Evolutionary conservation across 2,797 vertebrate genomes (phyloP), one percentile per base, ranked within the genome.

Genomic region (Gambusia yucatana): DNA sequence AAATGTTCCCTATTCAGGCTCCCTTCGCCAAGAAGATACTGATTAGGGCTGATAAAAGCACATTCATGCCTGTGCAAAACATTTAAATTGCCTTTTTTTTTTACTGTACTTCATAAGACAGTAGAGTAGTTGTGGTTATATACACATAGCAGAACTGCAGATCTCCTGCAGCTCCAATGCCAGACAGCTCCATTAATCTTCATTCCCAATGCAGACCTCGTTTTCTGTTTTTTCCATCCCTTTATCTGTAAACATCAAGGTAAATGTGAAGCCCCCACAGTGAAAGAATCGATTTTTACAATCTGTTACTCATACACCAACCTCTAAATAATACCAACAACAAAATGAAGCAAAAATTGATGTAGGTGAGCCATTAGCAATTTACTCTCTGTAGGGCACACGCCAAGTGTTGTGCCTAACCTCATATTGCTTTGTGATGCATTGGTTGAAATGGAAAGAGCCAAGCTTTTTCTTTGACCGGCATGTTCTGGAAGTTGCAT

Each of bases 171-270:
- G 84, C 83, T 84, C 76, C 30, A 50, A 59, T 7, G 16, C 10
- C 81, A 80, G 83, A 84, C 76, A 77, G 75, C 76, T 87, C 82
- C 77, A 90, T 93, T 92, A 79, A 79, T 92, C 92, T 92, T 88
- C 81, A 89, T 89, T 91, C 75, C 47, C 22, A 75, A 77, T 87
- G 84, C 84, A 87, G 84, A 88, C 77, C 85, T 57, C 50, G 70
- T 78, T 75, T 77, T 77, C 69, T 71, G n/a, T 90, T 85, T 85
- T 48, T 79, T 81, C 76, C 77, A 81, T 71, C 69, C 80, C 70
- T 85, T 89, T 86, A 89, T 93, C 90, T 84, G 84, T 88, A 90
- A 89, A 91, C 88, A 90, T 88, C 89, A 86, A 82, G 85, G 86
- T 86, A 86, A 88, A 89, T 85, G 83, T 86, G 77, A 39, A 83